These are phyloP conservation scores for Schrankia costaestrigalis DNA, from an alignment of 2,888 invertebrate species.

Conservation along the genomic window DNA sequence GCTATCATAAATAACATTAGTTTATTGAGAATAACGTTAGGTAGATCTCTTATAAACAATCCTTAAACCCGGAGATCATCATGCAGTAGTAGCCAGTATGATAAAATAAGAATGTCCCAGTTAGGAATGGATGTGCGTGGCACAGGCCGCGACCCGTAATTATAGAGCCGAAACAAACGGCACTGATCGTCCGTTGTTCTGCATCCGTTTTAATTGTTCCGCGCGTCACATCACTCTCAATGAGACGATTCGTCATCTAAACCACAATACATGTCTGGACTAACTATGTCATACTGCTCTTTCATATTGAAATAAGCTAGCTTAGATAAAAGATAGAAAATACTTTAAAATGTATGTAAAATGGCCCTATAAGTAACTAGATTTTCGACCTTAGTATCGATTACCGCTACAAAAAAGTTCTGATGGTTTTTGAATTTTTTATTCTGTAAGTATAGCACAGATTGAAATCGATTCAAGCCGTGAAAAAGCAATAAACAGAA, in stretches of 20 bases:
- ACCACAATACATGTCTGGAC: conserved; percentile 1
- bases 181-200: conserved; percentile 54
- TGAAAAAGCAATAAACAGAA: too few relatives aligned
- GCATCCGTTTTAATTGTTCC: conserved; percentile 61
- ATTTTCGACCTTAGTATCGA: too few relatives aligned
- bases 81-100: conserved; percentile 3
- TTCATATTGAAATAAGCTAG: too few relatives aligned
- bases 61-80: conserved; percentile 5
- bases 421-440: too few relatives aligned
- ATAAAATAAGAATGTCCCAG: conserved; percentile 12
- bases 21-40: neutral
- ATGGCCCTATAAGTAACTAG: too few relatives aligned
- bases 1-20: neutral
- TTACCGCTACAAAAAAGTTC: too few relatives aligned
- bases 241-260: conserved; percentile 34
- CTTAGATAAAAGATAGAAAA: too few relatives aligned
- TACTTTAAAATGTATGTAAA: too few relatives aligned
- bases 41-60: conserved; percentile 1
- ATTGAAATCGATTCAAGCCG: too few relatives aligned
- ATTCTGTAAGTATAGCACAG: too few relatives aligned
- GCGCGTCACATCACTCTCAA: conserved; percentile 49
- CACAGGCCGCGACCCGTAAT: conserved; percentile 68
- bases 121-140: conserved; percentile 50
- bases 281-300: conserved; percentile 3
- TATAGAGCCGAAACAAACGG: conserved; percentile 69